Conservation (phyloP, 2,113 vertebrate genomes). For the Cheirogaleus medius region DNA sequence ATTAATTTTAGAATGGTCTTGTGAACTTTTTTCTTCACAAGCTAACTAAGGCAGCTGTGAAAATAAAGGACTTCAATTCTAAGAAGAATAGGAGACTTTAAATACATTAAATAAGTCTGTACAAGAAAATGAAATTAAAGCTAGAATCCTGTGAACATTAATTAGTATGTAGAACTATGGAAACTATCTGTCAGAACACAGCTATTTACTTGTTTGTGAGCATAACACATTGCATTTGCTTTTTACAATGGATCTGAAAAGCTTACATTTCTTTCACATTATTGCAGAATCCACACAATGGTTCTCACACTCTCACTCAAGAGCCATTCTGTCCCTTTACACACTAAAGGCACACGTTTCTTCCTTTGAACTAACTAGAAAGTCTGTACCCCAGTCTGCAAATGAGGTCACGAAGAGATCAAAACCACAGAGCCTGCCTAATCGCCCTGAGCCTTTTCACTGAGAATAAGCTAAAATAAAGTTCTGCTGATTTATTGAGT, state of each 20-base stretch:
- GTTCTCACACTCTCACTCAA: background rate
- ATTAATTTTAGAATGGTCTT: background rate
- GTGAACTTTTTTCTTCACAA: conserved; percentile 45
- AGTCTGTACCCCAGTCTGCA: conserved; percentile 35
- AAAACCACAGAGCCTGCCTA: conserved; percentile 13
- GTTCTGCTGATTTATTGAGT: background rate
- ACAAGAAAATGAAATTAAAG: conserved; percentile 32
- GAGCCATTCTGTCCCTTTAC: background rate
- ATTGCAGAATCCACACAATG: background rate
- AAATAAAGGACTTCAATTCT: background rate
- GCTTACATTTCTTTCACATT: background rate
- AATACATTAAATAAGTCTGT: conserved; percentile 42
- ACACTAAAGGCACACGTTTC: background rate
- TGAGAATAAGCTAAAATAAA: background rate
- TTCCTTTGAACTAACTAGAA: conserved; percentile 15
- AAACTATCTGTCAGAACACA: background rate
- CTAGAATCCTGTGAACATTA: conserved; percentile 27
- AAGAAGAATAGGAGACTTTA: background rate
- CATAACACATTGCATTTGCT: background rate
- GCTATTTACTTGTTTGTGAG: conserved; percentile 17
- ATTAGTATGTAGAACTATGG: background rate
- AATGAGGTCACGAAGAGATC: conserved; percentile 28
- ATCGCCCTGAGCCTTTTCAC: background rate
- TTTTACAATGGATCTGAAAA: background rate
- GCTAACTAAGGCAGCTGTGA: conserved; percentile 16